Base-by-base conservation (phyloP, 2,888 invertebrate genomes). In the Allophyes oxyacanthae region DNA sequence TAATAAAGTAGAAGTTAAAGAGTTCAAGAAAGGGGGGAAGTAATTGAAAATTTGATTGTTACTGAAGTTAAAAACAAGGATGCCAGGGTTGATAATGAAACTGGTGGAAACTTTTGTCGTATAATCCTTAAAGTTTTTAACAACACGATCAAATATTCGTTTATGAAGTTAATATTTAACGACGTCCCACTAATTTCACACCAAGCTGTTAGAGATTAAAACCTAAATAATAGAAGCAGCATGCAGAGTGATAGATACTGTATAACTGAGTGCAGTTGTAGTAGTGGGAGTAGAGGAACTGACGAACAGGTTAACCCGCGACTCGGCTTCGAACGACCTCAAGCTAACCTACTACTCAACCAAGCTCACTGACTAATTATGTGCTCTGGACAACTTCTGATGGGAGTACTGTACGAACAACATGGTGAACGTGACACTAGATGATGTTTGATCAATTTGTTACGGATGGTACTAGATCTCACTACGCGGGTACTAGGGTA, bases 401-500 rank as follows among this genome's bases (percentile, higher is more conserved):
- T 91, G 90, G 84, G 82, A 86, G 81, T 87, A 90, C 86, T 86
- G 84, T 84, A 91, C 90, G 87, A 85, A 90, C 87, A 87, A 89
- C 82, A 88, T 84, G 84, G 88, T 92, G 91, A 89, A 81, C 85
- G 90, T 92, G 91, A 89, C 81, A 86, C 93, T 93, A 93, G 75
- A 90, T 93, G 92, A 89, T 81, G 75, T 89, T 90, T 85, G 88
- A 88, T 84, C 88, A 87, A 87, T 87, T 82, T 85, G 87, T 91
- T 91, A 92, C 88, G 83, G 69, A 92, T 92, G 93, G 82, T 80
- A 78, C 92, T 94, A 92, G 81, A 79, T 83, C 83, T 85, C 80
- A 85, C 93, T 92, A 93, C 88, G 89, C 92, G 85, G 91, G 83
- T 85, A 83, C 92, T 93, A 93, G 86, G 88, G 86, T 92, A 92